A percentile compares a stretch with the other conserved stretches of the same genome.
phyloP scores from a whole-genome alignment of 2,888 invertebrate genomes.

The Tachystola acroxantha region DNA sequence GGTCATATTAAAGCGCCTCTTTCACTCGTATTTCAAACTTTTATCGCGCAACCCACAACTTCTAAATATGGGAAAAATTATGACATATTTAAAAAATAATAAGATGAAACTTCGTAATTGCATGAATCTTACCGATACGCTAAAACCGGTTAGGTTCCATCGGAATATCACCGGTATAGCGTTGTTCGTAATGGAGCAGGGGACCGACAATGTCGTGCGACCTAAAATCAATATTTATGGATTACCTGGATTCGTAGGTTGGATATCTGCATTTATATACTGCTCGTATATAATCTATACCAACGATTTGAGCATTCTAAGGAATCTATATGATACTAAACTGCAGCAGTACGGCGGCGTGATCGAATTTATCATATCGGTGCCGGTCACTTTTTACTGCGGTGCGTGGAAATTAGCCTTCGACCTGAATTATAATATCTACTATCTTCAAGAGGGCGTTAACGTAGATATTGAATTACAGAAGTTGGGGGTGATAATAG shows the following conservation, averaged over 20 bases:
- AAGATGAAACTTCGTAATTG: constrained; percentile 15
- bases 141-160: constrained; percentile 12
- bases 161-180: constrained; percentile 8
- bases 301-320: constrained; percentile 44
- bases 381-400: constrained; percentile 28
- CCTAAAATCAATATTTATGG: constrained; percentile 31
- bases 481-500: constrained; percentile 31
- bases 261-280: constrained; percentile 36
- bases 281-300: constrained; percentile 32
- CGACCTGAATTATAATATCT: constrained; percentile 25
- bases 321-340: constrained; percentile 46
- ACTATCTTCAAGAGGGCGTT: constrained; percentile 25
- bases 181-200: constrained; percentile 19
- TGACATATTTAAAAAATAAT: constrained; percentile 1
- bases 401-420: constrained; percentile 44
- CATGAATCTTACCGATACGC: constrained; percentile 37
- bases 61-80: too few relatives aligned
- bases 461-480: constrained; percentile 38
- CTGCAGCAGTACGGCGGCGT: constrained; percentile 50
- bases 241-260: constrained; percentile 25
- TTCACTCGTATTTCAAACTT: too few relatives aligned
- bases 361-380: constrained; percentile 35
- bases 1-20: too few relatives aligned
- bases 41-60: too few relatives aligned
- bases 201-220: constrained; percentile 12